Conservation (phyloP, 2,888 invertebrate genomes). For the Xanthia icteritia region DNA sequence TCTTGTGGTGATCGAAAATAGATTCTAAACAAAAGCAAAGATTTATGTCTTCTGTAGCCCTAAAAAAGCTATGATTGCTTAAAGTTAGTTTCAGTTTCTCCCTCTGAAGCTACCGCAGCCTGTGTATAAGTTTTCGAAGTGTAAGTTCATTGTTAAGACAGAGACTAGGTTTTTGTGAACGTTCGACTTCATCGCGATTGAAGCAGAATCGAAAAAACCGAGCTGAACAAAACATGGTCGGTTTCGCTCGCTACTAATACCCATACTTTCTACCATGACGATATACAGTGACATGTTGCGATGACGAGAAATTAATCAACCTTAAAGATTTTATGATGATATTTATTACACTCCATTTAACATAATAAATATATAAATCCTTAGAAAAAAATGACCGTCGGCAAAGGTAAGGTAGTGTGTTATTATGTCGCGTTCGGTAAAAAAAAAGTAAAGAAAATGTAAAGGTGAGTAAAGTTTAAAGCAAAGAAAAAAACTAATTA, state of each 20-base stretch:
- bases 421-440: too few relatives aligned
- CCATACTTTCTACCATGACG: slow-evolving; percentile 72
- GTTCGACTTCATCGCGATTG: slow-evolving; percentile 77
- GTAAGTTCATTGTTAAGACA: slow-evolving; percentile 83
- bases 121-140: slow-evolving; percentile 71
- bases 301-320: slow-evolving; percentile 35
- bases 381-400: not conserved
- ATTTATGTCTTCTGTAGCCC: too few relatives aligned
- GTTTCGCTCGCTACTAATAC: slow-evolving; percentile 78
- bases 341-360: not conserved
- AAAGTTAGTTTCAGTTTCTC: slow-evolving; percentile 28
- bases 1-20: slow-evolving; percentile 17
- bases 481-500: not conserved
- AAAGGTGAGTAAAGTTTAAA: too few relatives aligned
- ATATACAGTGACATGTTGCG: slow-evolving; percentile 68
- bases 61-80: not conserved
- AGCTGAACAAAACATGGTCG: slow-evolving; percentile 77
- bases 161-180: slow-evolving; percentile 75
- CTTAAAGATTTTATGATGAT: not conserved
- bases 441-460: too few relatives aligned
- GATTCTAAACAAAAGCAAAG: slow-evolving; percentile 8
- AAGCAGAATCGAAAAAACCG: slow-evolving; percentile 76
- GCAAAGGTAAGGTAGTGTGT: not conserved
- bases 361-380: not conserved
- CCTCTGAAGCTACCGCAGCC: slow-evolving; percentile 64